Conservation (phyloP, 2,113 vertebrate genomes). For the Chloroceryle aenea region DNA sequence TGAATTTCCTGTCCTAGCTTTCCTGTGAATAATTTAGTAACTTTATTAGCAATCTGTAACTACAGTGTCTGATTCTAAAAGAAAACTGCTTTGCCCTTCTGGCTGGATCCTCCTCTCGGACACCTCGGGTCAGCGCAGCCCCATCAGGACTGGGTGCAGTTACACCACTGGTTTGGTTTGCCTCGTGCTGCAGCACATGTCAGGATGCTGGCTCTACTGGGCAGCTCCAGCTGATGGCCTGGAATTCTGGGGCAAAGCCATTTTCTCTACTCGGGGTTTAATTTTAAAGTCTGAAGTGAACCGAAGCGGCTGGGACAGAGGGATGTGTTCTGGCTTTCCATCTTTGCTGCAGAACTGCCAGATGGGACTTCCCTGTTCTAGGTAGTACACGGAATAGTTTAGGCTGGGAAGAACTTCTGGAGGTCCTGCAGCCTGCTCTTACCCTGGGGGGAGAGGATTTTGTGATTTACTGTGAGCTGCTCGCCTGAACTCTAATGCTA, state of each 20-base stretch:
- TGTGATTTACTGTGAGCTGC: background rate
- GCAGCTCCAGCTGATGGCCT: background rate
- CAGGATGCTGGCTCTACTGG: background rate
- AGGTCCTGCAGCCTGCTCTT: background rate
- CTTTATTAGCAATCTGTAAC: background rate
- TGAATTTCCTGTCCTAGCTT: background rate
- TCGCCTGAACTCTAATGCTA: background rate
- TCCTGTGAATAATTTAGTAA: background rate
- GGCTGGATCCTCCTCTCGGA: background rate
- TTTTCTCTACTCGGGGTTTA: background rate
- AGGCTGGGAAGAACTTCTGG: background rate
- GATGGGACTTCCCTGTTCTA: accelerated
- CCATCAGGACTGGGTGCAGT: background rate
- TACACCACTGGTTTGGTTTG: background rate
- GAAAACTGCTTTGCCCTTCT: background rate
- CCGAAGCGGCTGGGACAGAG: background rate
- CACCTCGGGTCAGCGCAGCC: accelerated
- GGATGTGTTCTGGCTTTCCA: background rate
- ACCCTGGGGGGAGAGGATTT: background rate
- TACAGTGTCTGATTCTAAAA: background rate
- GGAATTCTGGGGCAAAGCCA: background rate
- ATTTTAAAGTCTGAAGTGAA: background rate
- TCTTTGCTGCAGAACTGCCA: background rate
- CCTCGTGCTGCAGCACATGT: background rate
- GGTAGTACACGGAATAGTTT: background rate